These are phyloP conservation scores for Zaprionus ghesquierei DNA, from an alignment of 1,140 invertebrate genomes.

Conservation along the genomic window DNA sequence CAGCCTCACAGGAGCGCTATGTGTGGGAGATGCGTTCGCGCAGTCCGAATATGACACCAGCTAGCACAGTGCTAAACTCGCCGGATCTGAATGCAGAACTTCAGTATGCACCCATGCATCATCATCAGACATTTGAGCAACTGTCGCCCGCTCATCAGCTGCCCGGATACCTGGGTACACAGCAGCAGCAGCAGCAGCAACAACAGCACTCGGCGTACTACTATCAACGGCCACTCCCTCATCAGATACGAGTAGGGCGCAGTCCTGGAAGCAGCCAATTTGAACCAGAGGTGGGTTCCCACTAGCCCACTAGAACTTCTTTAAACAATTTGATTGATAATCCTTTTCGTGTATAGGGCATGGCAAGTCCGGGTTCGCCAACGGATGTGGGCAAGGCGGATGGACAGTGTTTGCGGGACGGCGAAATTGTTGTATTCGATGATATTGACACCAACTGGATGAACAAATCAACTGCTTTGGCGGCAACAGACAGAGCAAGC, in stretches of 20 bases:
- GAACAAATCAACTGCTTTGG: constrained; percentile 60
- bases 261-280: constrained; percentile 80
- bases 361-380: constrained; percentile 73
- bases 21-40: constrained; percentile 81
- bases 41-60: constrained; percentile 80
- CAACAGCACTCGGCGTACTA: constrained; percentile 36
- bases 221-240: constrained; percentile 69
- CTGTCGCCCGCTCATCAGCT: constrained; percentile 29
- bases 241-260: constrained; percentile 76
- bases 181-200: constrained; percentile 15
- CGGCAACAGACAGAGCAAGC: constrained; percentile 26
- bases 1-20: constrained; percentile 68
- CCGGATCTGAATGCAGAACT: constrained; percentile 76
- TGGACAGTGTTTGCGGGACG: constrained; percentile 76
- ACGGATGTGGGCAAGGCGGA: constrained; percentile 78
- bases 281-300: constrained; percentile 54
- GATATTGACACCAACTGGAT: constrained; percentile 90
- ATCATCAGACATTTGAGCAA: constrained; percentile 43
- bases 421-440: constrained; percentile 90
- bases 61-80: constrained; percentile 81
- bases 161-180: constrained; percentile 9
- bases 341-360: constrained; percentile 37
- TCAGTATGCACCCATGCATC: constrained; percentile 52
- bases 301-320: neutral
- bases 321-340: too few relatives aligned